These are phyloP conservation scores for Gallinago stenura DNA, from an alignment of 2,797 vertebrate genomes.

Conservation along the genomic window DNA sequence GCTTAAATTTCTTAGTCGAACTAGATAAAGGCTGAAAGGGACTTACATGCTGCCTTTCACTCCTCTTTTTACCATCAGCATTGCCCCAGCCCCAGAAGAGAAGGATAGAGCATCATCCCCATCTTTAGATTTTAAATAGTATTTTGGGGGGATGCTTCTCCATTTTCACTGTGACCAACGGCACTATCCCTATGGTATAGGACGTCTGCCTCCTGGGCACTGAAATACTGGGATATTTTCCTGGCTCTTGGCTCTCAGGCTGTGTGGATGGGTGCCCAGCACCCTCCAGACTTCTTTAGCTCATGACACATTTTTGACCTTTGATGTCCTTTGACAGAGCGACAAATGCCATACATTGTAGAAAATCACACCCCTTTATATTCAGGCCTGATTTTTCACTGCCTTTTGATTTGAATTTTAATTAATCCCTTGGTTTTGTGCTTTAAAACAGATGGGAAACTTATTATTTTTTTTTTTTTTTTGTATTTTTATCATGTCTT, in stretches of 20 bases:
- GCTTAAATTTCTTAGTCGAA: neutral
- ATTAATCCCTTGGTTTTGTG: neutral
- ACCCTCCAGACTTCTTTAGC: neutral
- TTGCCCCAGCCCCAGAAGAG: neutral
- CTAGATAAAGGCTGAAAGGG: neutral
- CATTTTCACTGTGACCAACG: neutral
- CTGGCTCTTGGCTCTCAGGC: neutral
- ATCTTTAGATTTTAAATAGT: neutral
- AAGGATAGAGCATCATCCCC: neutral
- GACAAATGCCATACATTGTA: neutral
- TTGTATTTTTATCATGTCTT: neutral
- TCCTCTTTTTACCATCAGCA: neutral
- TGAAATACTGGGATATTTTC: neutral
- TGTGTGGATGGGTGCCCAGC: neutral
- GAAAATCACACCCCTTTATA: neutral
- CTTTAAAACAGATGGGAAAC: neutral
- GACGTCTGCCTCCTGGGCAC: neutral
- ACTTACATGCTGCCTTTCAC: neutral
- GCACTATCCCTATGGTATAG: neutral
- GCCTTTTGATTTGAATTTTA: neutral
- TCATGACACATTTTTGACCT: neutral
- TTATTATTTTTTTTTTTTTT: neutral
- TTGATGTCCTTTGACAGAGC: neutral
- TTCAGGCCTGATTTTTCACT: neutral
- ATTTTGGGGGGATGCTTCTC: neutral